phyloP scores from a whole-genome alignment of 2,888 invertebrate genomes.

The Nebria brevicollis region DNA sequence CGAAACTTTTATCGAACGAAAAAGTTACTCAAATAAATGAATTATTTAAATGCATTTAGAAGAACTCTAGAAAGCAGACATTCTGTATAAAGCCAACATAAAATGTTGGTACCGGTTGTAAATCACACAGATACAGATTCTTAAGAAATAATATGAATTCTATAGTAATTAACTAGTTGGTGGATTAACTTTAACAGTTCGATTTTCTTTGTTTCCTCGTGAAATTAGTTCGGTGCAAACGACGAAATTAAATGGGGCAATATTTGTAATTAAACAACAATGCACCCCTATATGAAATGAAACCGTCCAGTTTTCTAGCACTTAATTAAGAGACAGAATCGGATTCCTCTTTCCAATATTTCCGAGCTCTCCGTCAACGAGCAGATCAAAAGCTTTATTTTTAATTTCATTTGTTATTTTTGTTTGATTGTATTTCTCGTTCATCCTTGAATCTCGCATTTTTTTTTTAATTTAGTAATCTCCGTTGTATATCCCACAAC shows the following conservation, averaged over 20 bases:
- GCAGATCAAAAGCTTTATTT: constrained; percentile 29
- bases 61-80: too few relatives aligned
- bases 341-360: constrained; percentile 10
- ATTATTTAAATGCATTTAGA: too few relatives aligned
- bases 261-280: constrained; percentile 34
- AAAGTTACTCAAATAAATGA: too few relatives aligned
- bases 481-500: background rate
- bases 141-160: constrained; percentile 23
- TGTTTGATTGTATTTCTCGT: constrained; percentile 12
- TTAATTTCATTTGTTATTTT: constrained; percentile 28
- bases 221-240: constrained; percentile 33
- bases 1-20: too few relatives aligned
- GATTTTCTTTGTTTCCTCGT: constrained; percentile 21
- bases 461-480: background rate
- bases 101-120: background rate
- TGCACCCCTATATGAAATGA: constrained; percentile 23
- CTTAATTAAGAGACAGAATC: constrained; percentile 44
- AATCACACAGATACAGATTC: background rate
- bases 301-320: constrained; percentile 23
- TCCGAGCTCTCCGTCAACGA: background rate
- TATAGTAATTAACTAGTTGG: constrained; percentile 16
- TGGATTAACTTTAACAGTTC: constrained; percentile 21
- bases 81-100: background rate
- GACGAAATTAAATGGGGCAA: constrained; percentile 26
- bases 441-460: background rate